Evolutionary conservation across 2,113 vertebrate genomes (phyloP).

Genomic region (Cynocephalus volans): DNA sequence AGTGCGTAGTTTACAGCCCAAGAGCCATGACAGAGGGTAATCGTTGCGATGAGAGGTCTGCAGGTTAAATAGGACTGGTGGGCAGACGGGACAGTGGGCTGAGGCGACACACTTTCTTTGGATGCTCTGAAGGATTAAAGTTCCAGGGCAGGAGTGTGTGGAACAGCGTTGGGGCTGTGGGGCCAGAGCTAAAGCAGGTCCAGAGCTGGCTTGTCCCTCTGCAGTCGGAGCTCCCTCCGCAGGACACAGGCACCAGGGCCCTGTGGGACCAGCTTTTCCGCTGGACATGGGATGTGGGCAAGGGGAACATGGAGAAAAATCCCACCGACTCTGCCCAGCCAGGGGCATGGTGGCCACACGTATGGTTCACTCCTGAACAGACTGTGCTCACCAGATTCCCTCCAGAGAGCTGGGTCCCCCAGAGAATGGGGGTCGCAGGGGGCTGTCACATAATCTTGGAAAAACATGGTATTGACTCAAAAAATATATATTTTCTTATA

Average conservation of each 20-base stretch:
- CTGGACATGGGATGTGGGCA: no score
- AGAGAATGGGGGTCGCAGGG: background rate
- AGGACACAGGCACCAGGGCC: no score
- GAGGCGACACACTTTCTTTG: background rate
- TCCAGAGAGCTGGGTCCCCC: no score
- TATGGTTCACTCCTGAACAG: background rate
- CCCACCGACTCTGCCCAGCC: fast-evolving
- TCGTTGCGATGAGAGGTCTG: fast-evolving
- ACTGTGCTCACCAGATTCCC: fast-evolving
- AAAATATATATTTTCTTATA: no score
- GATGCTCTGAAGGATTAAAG: background rate
- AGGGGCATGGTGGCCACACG: fast-evolving
- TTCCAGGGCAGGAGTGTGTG: background rate
- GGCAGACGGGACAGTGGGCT: fast-evolving
- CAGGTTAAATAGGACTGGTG: fast-evolving
- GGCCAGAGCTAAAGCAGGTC: background rate
- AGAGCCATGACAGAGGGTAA: no score
- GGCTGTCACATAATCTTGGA: background rate
- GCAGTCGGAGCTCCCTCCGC: fast-evolving
- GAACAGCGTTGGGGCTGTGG: background rate
- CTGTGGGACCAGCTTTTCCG: no score
- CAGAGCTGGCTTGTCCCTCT: no score
- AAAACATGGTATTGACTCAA: background rate
- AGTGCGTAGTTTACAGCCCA: no score
- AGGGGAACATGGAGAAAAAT: background rate